Evolutionary conservation across 2,113 vertebrate genomes (phyloP).

Genomic region (Silurus meridionalis): DNA sequence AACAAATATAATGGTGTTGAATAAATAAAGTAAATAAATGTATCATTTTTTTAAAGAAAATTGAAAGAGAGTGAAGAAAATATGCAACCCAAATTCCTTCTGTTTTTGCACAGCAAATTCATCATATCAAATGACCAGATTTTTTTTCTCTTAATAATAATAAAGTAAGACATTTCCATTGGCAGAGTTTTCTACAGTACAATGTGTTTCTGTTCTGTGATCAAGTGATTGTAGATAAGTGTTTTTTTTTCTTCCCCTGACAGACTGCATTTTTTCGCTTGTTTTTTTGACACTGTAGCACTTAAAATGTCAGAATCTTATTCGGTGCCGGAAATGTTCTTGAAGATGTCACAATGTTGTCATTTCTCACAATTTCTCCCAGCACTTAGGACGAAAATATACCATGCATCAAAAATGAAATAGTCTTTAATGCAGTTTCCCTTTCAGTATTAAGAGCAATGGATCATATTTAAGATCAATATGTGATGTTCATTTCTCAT

Average conservation of each 20-base stretch:
- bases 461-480: not conserved
- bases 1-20: not conserved
- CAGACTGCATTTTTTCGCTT: not conserved
- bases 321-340: constrained; percentile 8
- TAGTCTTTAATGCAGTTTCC: not conserved
- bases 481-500: not conserved
- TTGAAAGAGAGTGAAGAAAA: not conserved
- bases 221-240: constrained; percentile 16
- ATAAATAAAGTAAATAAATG: not conserved
- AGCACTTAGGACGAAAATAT: constrained; percentile 4
- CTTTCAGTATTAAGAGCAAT: not conserved
- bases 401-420: not conserved
- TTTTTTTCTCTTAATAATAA: not conserved
- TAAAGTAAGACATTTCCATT: not conserved
- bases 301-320: constrained; percentile 37
- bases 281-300: constrained; percentile 30
- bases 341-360: constrained; percentile 14
- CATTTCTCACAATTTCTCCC: constrained; percentile 5
- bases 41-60: not conserved
- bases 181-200: not conserved
- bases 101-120: not conserved
- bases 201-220: not conserved
- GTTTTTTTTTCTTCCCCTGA: not conserved
- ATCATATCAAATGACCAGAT: too few relatives aligned
- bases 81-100: not conserved